Percentiles rank a stretch among this genome's conserved stretches.
phyloP scores from a whole-genome alignment of 2,888 invertebrate genomes.

The Frankliniella fusca region DNA sequence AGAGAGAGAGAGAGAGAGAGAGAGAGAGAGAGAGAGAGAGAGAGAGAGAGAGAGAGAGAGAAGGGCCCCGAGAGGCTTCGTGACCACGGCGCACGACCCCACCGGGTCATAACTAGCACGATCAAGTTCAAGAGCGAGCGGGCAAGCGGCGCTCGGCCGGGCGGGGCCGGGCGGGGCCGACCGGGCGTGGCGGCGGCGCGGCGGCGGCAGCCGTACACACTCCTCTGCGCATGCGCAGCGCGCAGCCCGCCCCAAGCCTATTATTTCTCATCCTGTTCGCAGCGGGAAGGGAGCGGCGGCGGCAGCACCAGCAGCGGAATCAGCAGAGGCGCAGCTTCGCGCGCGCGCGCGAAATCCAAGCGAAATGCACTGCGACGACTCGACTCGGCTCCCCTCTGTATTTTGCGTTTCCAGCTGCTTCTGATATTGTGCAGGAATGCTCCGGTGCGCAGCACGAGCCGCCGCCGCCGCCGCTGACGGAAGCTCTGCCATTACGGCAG shows the following conservation, averaged over 20 bases:
- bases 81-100: slow-evolving; percentile 5
- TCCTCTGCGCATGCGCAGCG: neutral
- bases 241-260: neutral
- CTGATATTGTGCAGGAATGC: no score
- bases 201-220: neutral
- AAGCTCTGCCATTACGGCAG: no score
- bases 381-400: no score
- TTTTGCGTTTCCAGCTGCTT: no score
- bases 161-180: neutral
- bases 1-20: neutral
- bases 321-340: no score
- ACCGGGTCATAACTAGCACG: slow-evolving; percentile 10
- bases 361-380: no score
- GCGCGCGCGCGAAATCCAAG: no score
- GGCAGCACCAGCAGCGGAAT: no score
- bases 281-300: no score
- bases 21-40: neutral
- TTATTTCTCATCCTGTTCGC: no score
- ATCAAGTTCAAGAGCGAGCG: slow-evolving; percentile 13
- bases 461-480: no score
- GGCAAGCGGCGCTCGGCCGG: neutral
- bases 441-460: no score
- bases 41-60: neutral
- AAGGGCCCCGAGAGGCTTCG: neutral
- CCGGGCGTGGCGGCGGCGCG: neutral